Evolutionary conservation across 1,140 invertebrate species (phyloP).

Genomic region (Rhyzopertha dominica): DNA sequence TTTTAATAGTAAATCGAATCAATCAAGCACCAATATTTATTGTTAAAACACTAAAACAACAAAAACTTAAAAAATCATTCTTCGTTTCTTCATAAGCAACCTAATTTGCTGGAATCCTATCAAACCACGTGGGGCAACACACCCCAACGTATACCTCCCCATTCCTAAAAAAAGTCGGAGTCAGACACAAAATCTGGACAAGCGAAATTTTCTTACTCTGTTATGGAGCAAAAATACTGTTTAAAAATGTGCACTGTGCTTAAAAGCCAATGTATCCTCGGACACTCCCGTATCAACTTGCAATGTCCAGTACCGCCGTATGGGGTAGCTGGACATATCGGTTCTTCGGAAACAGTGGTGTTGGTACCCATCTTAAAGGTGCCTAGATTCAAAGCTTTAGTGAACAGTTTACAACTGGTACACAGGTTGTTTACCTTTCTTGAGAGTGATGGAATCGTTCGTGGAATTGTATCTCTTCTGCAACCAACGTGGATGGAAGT

Average conservation of each 20-base stretch:
- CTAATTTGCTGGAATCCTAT: too few relatives aligned
- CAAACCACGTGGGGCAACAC: too few relatives aligned
- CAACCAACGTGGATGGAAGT: background rate
- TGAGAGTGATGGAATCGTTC: background rate
- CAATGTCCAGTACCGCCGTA: slow-evolving; percentile 10
- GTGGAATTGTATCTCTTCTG: background rate
- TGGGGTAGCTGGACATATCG: slow-evolving; percentile 11
- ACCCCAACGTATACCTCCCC: too few relatives aligned
- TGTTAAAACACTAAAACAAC: too few relatives aligned
- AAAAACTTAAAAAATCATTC: too few relatives aligned
- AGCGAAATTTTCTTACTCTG: slow-evolving; percentile 7
- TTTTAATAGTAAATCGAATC: too few relatives aligned
- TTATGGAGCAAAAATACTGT: slow-evolving; percentile 10
- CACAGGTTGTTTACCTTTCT: slow-evolving; percentile 4
- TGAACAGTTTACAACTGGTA: background rate
- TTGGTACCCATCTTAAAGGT: slow-evolving; percentile 21
- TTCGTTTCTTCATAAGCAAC: too few relatives aligned
- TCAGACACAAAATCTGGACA: too few relatives aligned
- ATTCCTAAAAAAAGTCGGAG: too few relatives aligned
- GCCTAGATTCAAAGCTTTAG: slow-evolving; percentile 8
- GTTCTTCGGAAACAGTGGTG: slow-evolving; percentile 12
- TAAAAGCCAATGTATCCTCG: slow-evolving; percentile 4
- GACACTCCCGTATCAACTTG: slow-evolving; percentile 18
- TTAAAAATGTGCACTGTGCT: slow-evolving; percentile 11
- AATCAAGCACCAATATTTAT: too few relatives aligned